phyloP scores from a whole-genome alignment of 2,797 vertebrate genomes.

The Anguilla marmorata region DNA sequence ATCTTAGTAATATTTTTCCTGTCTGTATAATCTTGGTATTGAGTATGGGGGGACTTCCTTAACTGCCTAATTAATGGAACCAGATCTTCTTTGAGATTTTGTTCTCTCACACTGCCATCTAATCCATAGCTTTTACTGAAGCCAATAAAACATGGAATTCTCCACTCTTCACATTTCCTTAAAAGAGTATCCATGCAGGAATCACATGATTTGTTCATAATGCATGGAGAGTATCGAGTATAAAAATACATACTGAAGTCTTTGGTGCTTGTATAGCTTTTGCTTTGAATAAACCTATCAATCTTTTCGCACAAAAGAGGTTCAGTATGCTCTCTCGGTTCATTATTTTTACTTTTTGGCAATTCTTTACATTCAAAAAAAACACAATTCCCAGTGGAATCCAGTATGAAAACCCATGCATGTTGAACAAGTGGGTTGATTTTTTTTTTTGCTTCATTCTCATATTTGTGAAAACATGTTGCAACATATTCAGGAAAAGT shows the following conservation, averaged over 20 bases:
- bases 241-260: neutral
- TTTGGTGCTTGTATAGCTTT: neutral
- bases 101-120: neutral
- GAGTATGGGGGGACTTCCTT: neutral
- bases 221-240: neutral
- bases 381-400: neutral
- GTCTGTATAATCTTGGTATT: neutral
- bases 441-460: neutral
- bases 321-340: neutral
- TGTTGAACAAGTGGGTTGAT: neutral
- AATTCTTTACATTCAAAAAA: neutral
- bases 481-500: neutral
- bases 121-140: slow-evolving; percentile 1
- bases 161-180: neutral
- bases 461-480: neutral
- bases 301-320: neutral
- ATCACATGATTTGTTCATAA: neutral
- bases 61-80: neutral
- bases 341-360: neutral
- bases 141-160: neutral
- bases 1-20: neutral
- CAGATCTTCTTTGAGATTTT: neutral
- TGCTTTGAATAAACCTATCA: neutral
- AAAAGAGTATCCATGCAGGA: slow-evolving; percentile 10
- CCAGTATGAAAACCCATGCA: slow-evolving; percentile 6